phyloP scores from a whole-genome alignment of 2,797 vertebrate genomes.

The Centropyge bicolor region DNA sequence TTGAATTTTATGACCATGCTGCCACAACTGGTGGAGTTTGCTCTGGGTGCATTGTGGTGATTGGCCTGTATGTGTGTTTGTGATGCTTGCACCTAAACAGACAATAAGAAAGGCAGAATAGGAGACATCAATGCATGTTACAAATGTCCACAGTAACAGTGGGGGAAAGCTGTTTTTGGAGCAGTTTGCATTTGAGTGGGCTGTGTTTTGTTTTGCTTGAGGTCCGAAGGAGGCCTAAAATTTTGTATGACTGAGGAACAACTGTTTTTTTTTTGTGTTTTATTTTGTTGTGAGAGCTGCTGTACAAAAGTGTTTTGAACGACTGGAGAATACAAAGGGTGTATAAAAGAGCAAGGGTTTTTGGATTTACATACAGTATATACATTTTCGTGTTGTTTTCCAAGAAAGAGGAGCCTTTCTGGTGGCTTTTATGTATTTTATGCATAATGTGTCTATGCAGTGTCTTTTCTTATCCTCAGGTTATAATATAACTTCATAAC shows the following conservation, averaged over 20 bases:
- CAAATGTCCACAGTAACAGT: slow-evolving; percentile 1
- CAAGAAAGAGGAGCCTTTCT: slow-evolving; percentile 17
- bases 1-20: slow-evolving; percentile 20
- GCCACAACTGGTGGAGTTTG: slow-evolving; percentile 13
- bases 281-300: slow-evolving; percentile 7
- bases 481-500: slow-evolving; percentile 76
- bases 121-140: slow-evolving; percentile 8
- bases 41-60: slow-evolving; percentile 1
- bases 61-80: slow-evolving; percentile 7
- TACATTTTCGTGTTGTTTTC: slow-evolving; percentile 22
- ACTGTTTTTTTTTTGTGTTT: slow-evolving; percentile 1
- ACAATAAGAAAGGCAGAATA: slow-evolving; percentile 13
- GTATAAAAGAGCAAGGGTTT: slow-evolving; percentile 20
- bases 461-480: slow-evolving; percentile 63
- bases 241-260: slow-evolving; percentile 38
- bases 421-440: slow-evolving; percentile 61
- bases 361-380: slow-evolving; percentile 43
- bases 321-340: slow-evolving; percentile 29
- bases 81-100: slow-evolving; percentile 21
- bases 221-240: background rate
- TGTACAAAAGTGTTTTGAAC: slow-evolving; percentile 22
- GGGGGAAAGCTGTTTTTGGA: slow-evolving; percentile 12
- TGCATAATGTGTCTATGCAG: slow-evolving; percentile 47
- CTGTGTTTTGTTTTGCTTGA: slow-evolving; percentile 41
- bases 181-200: slow-evolving; percentile 16